Conservation (phyloP, 2,797 vertebrate genomes). For the Gastrophryne carolinensis region DNA sequence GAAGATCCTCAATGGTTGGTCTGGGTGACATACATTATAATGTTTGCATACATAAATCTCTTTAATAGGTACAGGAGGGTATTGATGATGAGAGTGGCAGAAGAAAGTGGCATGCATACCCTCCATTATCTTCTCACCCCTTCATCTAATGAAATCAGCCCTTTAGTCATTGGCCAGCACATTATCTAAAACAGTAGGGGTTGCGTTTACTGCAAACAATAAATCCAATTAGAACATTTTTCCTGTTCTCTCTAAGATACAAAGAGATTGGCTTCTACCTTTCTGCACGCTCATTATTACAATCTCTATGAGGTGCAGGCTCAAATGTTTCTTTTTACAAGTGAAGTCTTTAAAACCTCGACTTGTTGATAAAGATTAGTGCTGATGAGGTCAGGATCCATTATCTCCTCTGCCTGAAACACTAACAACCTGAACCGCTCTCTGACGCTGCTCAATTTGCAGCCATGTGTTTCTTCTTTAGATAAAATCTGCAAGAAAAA, state of each 20-base stretch:
- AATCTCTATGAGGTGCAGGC: conserved; percentile 16
- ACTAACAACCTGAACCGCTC: conserved; percentile 45
- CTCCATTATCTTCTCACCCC: too few relatives aligned
- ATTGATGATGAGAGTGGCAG: too few relatives aligned
- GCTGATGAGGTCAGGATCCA: conserved; percentile 51
- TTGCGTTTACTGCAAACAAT: conserved; percentile 14
- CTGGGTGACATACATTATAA: too few relatives aligned
- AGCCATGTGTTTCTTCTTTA: conserved; percentile 66
- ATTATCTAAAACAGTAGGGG: neutral
- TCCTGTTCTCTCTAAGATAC: neutral
- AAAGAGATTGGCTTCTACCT: neutral
- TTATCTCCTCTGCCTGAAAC: conserved; percentile 49
- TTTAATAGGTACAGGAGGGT: too few relatives aligned
- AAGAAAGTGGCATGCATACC: too few relatives aligned
- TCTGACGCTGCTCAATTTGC: conserved; percentile 60
- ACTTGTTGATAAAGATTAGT: conserved; percentile 53
- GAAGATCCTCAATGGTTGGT: too few relatives aligned
- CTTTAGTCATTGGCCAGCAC: neutral
- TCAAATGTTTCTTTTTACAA: conserved; percentile 46
- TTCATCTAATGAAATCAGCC: too few relatives aligned
- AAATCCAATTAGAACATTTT: conserved; percentile 2
- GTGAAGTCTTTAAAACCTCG: conserved; percentile 50
- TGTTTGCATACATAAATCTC: too few relatives aligned
- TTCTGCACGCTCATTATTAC: neutral
- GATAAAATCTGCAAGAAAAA: conserved; percentile 64